Evolutionary conservation across 1,140 invertebrate genomes (phyloP), one percentile per base, ranked within the genome.

Genomic region (Pararge aegeria): DNA sequence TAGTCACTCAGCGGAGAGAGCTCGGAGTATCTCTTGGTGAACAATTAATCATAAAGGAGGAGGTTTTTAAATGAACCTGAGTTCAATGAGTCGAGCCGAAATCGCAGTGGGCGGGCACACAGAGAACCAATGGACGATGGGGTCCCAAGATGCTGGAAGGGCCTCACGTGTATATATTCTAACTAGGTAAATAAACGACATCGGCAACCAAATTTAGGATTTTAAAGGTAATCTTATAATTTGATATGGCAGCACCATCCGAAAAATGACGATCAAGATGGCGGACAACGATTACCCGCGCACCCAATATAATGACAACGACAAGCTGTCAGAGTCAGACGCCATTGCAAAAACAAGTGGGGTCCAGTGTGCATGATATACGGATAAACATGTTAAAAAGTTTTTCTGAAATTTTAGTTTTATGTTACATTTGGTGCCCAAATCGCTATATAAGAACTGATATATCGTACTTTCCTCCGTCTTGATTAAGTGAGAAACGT

Each of bases 381-480:
- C 87, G 74, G 79, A 88, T 87, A 90, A 90, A 89, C 87, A 90
- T 90, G 89, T 89, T 90, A 90, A 90, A 86, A 89, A 88, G 80
- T 82, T 90, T 88, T 89, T 84, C 83, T 88, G 84, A 86, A 86
- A 90, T 88, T 89, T 90, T 85, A 86, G 84, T 90, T 90, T 89
- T 88, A 84, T 87, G 87, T 90, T 89, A 75, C 65, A 89, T 87
- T 86, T 71, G 74, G 82, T 89, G 79, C 73, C 70, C 78, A 78
- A 81, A 86, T 88, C 72, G 73, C 76, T 82, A 75, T 76, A 83
- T 83, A 89, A 83, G 87, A 87, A 89, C 84, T 87, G 85, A 88
- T 83, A 90, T 88, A 88, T 73, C 84, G 70, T 84, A 89, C 80
- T 87, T 83, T 85, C 89, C 84, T 80, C 89, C 87, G 62, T 90